Conservation (phyloP, 2,888 invertebrate genomes). For the Mantis religiosa region DNA sequence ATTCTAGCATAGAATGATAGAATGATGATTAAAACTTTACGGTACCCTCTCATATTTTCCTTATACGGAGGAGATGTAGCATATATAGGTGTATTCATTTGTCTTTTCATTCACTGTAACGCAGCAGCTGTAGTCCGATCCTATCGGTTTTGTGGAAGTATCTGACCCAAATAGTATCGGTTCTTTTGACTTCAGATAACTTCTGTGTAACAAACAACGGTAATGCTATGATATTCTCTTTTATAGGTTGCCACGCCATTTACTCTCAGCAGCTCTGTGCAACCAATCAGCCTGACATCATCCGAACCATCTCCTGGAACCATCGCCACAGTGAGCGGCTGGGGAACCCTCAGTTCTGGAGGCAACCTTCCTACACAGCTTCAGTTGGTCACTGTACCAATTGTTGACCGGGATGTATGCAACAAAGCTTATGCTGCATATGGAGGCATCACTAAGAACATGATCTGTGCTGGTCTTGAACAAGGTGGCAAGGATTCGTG, state of each 20-base stretch:
- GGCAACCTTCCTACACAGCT: background rate
- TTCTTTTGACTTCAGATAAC: too few species aligned
- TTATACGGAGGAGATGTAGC: too few species aligned
- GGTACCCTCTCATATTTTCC: too few species aligned
- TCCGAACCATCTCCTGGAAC: background rate
- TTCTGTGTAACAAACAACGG: too few species aligned
- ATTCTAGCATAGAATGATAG: too few species aligned
- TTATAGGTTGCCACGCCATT: background rate
- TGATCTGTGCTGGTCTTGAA: background rate
- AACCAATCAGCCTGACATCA: background rate
- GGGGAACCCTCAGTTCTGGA: background rate
- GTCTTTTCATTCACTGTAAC: too few species aligned
- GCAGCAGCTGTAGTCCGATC: too few species aligned
- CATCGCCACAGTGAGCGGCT: background rate
- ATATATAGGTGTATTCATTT: too few species aligned
- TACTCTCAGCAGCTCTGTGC: background rate
- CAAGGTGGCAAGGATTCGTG: slow-evolving; percentile 39
- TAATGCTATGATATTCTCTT: too few species aligned
- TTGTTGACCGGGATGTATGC: background rate
- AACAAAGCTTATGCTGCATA: background rate
- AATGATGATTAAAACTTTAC: too few species aligned
- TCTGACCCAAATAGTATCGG: too few species aligned
- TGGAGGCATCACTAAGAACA: background rate
- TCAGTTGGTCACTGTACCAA: background rate
- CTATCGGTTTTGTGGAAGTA: too few species aligned